Evolutionary conservation across 2,113 vertebrate species (phyloP), one percentile per base, ranked within the genome.

Genomic region (Ia io): DNA sequence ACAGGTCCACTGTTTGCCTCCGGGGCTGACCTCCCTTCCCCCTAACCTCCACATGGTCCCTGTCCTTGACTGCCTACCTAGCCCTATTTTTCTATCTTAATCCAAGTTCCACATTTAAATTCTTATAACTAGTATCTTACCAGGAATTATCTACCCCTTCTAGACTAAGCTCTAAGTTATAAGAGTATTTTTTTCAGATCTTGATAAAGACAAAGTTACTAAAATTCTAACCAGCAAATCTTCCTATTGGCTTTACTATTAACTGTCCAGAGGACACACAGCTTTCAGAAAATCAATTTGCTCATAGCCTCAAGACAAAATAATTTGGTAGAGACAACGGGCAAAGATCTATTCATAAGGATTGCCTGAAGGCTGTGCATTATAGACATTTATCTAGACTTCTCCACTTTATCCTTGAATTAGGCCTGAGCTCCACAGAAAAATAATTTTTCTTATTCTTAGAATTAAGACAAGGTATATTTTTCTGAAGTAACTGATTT

Each of bases 251-350:
- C 37, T 92, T 82, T 83, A 77, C 59, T 96, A 96, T 85, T 65
- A 96, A 94, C 56, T 86, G 59, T 44, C 91, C 44, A 67, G 71
- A n/a, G 70, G 32, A 88, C 49, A 94, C n/a, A 42, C 5, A 70
- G 42, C 20, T 85, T 89, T 92, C 56, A 84, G 85, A 92, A 94
- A 93, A 83, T 67, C 92, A 94, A 56, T 83, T 91, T 96, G 67
- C 17, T 92, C 67, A n/a, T 22, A 77, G 92, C 83, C 63, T 88
- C 30, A 65, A 82, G 82, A 94, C 65, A 80, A 91, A 93, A 90
- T 77, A 88, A 76, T 90, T 32, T 84, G 47, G 74, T 49, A 85
- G 63, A 6, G 25, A 86, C n/a, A 53, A 65, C 92, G 35, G 79
- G 20, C 16, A 85, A 40, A 51, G 25, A 69, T 20, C 77, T 61